Evolutionary conservation across 2,888 invertebrate species (phyloP), one percentile per base, ranked within the genome.

Genomic region (Apamea epomidion): DNA sequence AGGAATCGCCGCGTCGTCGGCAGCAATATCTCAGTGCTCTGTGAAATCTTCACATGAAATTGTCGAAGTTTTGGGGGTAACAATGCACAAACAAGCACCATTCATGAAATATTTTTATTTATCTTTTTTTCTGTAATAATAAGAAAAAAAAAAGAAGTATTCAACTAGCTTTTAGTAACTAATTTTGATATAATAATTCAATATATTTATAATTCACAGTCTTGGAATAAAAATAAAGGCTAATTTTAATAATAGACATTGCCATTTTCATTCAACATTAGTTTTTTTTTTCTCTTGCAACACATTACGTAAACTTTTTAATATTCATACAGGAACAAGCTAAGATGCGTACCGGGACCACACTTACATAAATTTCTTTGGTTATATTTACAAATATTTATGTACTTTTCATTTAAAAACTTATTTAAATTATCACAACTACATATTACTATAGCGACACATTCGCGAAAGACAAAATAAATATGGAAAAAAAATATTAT

Each of bases 331-430:
- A 77, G 76, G 77, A 81, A 86, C 77, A 82, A 87, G 83, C 78
- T 62, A 70, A 75, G 77, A 75, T 80, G 89, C 84, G 79, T 82
- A 86, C 84, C 87, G 82, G 81, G 86, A 78, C 51, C 74, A 80
- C 86, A 82, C 90, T 89, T 90, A 93, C 90, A 92, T 92, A 92
- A 90, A 92, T 92, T 93, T 96, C 96, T 96, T 96, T 96, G 96
- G 96, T 96, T 93, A 92, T 95, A 95, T 94, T 93, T 94, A 95
- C 93, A 95, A 91, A 82, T 87, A 85, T 88, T 89, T 85, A 91
- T 90, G 90, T 90, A 91, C 87, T 90, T 91, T 80, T 81, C 81
- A 83, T 82, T 84, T 29, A 37, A 85, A 83, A 87, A 84, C 84
- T 87, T 85, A 87, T 82, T 80, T 85, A 81, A 85, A 86, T 68